Conservation (phyloP, 2,797 vertebrate genomes). For the Spheniscus humboldti region DNA sequence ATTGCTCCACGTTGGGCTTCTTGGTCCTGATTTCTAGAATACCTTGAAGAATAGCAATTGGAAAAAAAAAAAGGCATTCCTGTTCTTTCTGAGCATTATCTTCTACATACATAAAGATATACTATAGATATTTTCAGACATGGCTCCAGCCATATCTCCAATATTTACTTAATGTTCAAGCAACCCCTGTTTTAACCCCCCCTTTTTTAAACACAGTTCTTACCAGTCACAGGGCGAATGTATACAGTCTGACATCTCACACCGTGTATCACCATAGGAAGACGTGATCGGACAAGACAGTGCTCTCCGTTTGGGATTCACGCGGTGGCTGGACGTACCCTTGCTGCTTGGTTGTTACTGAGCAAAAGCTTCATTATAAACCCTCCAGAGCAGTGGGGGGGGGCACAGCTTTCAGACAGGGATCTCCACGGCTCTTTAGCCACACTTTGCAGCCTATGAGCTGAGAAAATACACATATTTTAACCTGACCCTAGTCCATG, state of each 20-base stretch:
- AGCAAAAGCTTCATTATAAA: background rate
- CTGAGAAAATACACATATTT: background rate
- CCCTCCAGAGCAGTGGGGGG: background rate
- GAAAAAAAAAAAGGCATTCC: background rate
- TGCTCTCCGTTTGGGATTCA: background rate
- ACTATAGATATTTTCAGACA: background rate
- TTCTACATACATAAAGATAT: accelerated
- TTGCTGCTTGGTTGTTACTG: background rate
- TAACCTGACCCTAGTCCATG: background rate
- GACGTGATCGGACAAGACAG: background rate
- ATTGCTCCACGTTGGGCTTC: background rate
- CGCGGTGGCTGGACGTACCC: accelerated
- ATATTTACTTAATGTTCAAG: background rate
- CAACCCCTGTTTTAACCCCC: background rate
- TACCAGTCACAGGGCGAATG: accelerated
- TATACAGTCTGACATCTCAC: background rate
- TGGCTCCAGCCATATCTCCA: background rate
- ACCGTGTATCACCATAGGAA: accelerated
- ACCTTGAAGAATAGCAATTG: background rate
- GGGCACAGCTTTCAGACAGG: background rate
- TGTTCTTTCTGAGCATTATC: background rate
- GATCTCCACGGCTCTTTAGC: background rate
- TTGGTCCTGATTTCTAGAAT: background rate
- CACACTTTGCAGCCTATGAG: background rate
- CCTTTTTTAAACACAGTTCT: background rate